A percentile compares a stretch with the other conserved stretches of the same genome.
phyloP scores from a whole-genome alignment of 1,140 invertebrate genomes.

The Drosophila aff. region DNA sequence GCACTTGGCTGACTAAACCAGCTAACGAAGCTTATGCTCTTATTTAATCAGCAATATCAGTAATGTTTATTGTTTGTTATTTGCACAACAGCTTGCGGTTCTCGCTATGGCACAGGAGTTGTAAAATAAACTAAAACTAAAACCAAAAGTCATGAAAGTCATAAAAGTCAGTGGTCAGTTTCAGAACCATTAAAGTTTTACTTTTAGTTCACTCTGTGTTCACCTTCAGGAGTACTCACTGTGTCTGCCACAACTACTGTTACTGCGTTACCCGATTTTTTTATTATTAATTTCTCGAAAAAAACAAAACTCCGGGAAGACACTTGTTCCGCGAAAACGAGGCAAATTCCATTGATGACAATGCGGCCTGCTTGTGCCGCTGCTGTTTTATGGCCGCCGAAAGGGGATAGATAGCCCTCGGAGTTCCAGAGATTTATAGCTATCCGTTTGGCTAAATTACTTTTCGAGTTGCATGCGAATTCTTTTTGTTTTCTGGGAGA shows the following conservation, averaged over 20 bases:
- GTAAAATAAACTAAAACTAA: not conserved
- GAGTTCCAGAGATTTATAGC: conserved; percentile 16
- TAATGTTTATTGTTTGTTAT: conserved; percentile 3
- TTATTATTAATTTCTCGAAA: conserved; percentile 24
- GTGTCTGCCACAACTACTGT: conserved; percentile 3
- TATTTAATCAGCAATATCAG: not conserved
- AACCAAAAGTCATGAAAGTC: not conserved
- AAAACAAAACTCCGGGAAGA: conserved; percentile 17
- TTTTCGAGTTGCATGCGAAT: conserved; percentile 14
- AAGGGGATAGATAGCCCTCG: conserved; percentile 4
- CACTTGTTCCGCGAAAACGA: conserved; percentile 29
- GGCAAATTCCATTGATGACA: conserved; percentile 44
- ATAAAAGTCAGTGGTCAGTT: not conserved
- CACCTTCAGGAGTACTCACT: conserved; percentile 3
- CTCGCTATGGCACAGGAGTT: not conserved
- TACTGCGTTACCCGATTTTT: conserved; percentile 23
- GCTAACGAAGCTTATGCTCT: not conserved
- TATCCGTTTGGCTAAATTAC: conserved; percentile 8
- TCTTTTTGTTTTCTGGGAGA: not conserved
- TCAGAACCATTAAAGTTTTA: too few species aligned
- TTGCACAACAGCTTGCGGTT: not conserved
- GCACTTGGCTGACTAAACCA: not conserved
- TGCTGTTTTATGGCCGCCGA: not conserved
- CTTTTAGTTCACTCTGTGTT: not conserved
- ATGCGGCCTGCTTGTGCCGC: conserved; percentile 28